Evolutionary conservation across 1,140 invertebrate genomes (phyloP).

Genomic region (Heliconius hewitsoni): DNA sequence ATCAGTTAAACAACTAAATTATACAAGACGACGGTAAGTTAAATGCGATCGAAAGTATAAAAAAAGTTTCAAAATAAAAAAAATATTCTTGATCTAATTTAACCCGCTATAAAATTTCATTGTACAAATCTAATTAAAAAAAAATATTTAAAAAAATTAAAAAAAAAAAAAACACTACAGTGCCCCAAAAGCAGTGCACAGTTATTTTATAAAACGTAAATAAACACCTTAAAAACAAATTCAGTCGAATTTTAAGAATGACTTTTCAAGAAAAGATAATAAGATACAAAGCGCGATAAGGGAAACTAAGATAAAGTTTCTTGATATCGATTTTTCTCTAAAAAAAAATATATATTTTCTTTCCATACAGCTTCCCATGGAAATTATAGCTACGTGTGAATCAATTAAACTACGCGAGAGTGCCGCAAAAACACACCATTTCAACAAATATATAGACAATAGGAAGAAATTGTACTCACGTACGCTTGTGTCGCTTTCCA

Average conservation of each 20-base stretch:
- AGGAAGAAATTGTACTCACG: constrained; percentile 74
- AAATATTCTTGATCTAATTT: background rate
- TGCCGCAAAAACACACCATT: constrained; percentile 58
- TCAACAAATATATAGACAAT: constrained; percentile 65
- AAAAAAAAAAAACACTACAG: background rate
- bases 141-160: background rate
- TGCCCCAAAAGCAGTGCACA: background rate
- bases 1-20: constrained; percentile 37
- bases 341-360: background rate
- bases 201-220: constrained; percentile 12
- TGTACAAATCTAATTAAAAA: background rate
- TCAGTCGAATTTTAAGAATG: constrained; percentile 29
- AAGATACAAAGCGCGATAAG: constrained; percentile 1
- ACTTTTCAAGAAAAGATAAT: constrained; percentile 21
- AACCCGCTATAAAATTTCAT: background rate
- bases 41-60: constrained; percentile 37
- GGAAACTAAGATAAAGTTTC: background rate
- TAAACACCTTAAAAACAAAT: constrained; percentile 25
- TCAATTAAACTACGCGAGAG: constrained; percentile 55
- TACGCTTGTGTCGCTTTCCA: constrained; percentile 62
- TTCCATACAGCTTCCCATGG: constrained; percentile 26
- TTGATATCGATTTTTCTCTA: constrained; percentile 2
- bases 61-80: background rate
- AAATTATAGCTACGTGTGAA: constrained; percentile 40
- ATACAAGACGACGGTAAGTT: constrained; percentile 36